A percentile compares a stretch with the other conserved stretches of the same genome.
phyloP scores from a whole-genome alignment of 2,797 vertebrate species.

The Phrynocephalus guinanensis region DNA sequence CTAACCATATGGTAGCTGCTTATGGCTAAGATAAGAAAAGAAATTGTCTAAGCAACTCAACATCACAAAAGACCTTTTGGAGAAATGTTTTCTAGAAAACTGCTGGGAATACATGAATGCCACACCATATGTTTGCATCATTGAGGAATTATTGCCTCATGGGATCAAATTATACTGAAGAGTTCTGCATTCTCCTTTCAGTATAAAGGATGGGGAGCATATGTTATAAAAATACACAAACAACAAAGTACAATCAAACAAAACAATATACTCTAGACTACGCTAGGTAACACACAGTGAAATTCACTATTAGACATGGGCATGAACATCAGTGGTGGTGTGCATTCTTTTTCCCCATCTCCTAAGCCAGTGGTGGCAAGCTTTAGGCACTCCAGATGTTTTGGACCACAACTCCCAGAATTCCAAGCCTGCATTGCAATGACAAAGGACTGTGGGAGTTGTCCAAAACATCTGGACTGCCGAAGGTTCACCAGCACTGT shows the following conservation, averaged over 20 bases:
- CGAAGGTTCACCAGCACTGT: no score
- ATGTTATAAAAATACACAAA: background rate
- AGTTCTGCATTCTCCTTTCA: background rate
- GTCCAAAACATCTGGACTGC: no score
- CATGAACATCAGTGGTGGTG: no score
- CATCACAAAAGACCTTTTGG: background rate
- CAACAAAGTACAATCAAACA: background rate
- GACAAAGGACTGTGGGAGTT: no score
- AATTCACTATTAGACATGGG: no score
- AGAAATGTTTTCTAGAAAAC: background rate
- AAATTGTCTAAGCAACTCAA: background rate
- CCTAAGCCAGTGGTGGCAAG: no score
- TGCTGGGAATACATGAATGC: background rate
- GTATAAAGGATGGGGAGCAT: background rate
- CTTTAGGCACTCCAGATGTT: no score
- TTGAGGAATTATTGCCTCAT: background rate
- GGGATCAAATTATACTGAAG: background rate
- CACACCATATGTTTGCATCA: background rate
- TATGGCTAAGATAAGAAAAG: background rate
- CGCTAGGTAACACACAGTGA: background rate
- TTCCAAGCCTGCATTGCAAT: no score
- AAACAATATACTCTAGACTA: background rate
- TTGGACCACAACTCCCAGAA: no score
- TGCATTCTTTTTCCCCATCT: no score
- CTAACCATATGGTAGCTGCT: background rate